Evolutionary conservation across 1,140 invertebrate species (phyloP), one percentile per base, ranked within the genome.

Genomic region (Plectrocnemia conspersa): DNA sequence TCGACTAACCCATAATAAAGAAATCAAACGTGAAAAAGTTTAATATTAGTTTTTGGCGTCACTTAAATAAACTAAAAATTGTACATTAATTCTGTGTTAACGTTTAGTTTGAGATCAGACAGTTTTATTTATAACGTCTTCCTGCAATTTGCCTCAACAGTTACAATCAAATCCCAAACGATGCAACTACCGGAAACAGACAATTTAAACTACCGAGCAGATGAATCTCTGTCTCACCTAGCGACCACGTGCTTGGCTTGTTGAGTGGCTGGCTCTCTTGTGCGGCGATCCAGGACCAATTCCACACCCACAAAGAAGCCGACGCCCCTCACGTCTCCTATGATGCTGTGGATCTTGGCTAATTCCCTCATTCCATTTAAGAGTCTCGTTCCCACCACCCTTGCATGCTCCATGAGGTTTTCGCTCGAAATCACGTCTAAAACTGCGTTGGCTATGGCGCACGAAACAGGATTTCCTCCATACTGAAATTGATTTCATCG

Each of bases 381-480:
- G 38, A 98, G 71, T 66, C 91, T 82, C 29, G 84, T 82, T 2
- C 96, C 95, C 19, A 98, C 86, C 25, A 79, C 72, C 1, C 75
- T 68, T 0, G 94, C 93, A 63, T 93, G 84, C 60, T 93, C 82
- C 63, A 86, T 77, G 10, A 99, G 74, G 40, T 82, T 80, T 68
- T 98, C 93, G 36, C 89, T 82, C 65, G 94, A 88, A 53, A 99
- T 91, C 0, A 93, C 86, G 65, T 97, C 89, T 66, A 99, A 82
- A 3, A 99, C 96, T 7, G 94, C 92, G 68, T 93, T 89, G 2
- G 92, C 93, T 57, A 97, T 86, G 0, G 95, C 93, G 70, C 94
- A 97, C 0, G 94, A 95, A 0, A 98, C 95, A 32, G 96, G 94
- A 77, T 99, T 99, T 2, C 96, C 97, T 3, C 96, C 96, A 69